Percentiles rank a stretch among this genome's conserved stretches.
Evolutionary conservation across 2,888 invertebrate species (phyloP).

Genomic region (Stenolophus ochropezus): DNA sequence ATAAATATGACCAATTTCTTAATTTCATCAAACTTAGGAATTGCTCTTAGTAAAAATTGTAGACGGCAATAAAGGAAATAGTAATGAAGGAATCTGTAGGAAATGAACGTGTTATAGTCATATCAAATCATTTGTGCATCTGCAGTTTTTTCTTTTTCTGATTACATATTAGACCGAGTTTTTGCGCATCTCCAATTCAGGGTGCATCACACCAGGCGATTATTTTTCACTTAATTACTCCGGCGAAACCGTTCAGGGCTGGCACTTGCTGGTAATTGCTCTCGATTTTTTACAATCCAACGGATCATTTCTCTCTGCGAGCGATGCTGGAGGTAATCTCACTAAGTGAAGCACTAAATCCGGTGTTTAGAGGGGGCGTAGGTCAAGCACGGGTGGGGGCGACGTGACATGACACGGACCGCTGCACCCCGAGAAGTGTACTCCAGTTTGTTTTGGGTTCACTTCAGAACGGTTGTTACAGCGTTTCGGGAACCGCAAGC

Average conservation of each 20-base stretch:
- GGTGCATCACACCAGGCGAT: conserved; percentile 28
- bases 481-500: neutral
- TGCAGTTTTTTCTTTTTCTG: neutral
- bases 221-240: conserved; percentile 57
- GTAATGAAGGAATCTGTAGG: neutral
- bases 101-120: neutral
- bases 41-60: no score
- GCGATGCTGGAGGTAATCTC: conserved; percentile 62
- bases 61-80: no score
- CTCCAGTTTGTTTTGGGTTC: conserved; percentile 26
- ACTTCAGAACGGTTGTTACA: neutral
- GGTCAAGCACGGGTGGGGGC: conserved; percentile 7
- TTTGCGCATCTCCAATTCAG: conserved; percentile 26
- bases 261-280: conserved; percentile 54
- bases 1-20: no score
- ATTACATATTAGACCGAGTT: conserved; percentile 4
- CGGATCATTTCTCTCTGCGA: conserved; percentile 54
- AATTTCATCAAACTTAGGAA: no score
- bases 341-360: conserved; percentile 66
- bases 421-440: conserved; percentile 17
- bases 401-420: conserved; percentile 22
- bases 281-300: conserved; percentile 56
- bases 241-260: conserved; percentile 16
- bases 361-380: conserved; percentile 63
- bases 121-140: neutral